A percentile compares a stretch with the other conserved stretches of the same genome.
Evolutionary conservation across 2,888 invertebrate species (phyloP).

Genomic region (Hypomecis punctinalis): DNA sequence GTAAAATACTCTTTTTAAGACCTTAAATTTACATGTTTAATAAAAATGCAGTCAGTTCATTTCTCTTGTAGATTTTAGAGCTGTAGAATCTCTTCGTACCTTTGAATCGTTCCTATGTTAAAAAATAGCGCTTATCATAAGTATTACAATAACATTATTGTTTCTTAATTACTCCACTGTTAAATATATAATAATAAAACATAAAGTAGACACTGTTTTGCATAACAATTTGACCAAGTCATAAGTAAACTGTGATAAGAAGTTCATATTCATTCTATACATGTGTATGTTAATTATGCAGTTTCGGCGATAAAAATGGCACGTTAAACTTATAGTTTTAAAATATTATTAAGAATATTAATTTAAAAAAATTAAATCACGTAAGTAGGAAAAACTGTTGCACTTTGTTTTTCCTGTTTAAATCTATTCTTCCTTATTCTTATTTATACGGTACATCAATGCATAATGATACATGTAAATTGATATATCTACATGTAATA

Average conservation of each 20-base stretch:
- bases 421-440: no score
- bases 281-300: background rate
- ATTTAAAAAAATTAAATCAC: no score
- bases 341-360: no score
- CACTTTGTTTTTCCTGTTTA: no score
- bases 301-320: constrained; percentile 14
- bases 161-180: constrained; percentile 12
- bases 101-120: constrained; percentile 24
- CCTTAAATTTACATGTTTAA: no score
- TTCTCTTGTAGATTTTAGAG: background rate
- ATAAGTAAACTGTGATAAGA: constrained; percentile 54
- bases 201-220: background rate
- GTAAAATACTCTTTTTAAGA: no score
- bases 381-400: no score
- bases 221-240: constrained; percentile 23
- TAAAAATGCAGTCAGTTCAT: no score
- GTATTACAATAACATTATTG: background rate
- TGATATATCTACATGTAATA: no score
- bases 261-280: constrained; percentile 50
- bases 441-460: no score
- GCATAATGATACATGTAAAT: no score
- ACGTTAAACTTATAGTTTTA: background rate
- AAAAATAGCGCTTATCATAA: background rate
- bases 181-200: background rate
- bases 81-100: constrained; percentile 21